A percentile compares a stretch with the other conserved stretches of the same genome.
Evolutionary conservation across 2,888 invertebrate genomes (phyloP).

Genomic region (Quadroppia sp.): DNA sequence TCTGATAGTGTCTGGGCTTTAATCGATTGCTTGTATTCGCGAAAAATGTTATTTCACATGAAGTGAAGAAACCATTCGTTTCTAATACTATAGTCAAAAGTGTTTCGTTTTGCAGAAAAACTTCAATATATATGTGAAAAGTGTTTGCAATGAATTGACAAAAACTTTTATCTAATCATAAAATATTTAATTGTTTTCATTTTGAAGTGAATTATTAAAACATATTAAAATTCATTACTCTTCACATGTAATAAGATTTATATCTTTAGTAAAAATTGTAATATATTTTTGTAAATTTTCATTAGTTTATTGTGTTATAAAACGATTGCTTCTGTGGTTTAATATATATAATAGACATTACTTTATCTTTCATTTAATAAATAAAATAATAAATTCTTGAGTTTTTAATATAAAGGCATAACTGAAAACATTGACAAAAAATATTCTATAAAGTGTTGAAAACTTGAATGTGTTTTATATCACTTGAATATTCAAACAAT

Average conservation of each 20-base stretch:
- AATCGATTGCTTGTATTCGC: slow-evolving; percentile 17
- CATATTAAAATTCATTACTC: too few species aligned
- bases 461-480: too few species aligned
- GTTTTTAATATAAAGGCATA: too few species aligned
- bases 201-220: too few species aligned
- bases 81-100: background rate
- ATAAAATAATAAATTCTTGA: background rate
- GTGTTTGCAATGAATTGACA: background rate
- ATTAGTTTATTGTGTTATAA: background rate
- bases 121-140: background rate
- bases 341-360: background rate
- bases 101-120: background rate
- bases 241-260: too few species aligned
- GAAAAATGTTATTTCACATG: background rate
- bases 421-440: too few species aligned
- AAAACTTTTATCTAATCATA: background rate
- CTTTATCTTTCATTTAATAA: background rate
- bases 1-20: slow-evolving; percentile 5
- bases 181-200: background rate
- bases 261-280: too few species aligned
- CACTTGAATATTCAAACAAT: background rate
- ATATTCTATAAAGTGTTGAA: too few species aligned
- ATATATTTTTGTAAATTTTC: background rate
- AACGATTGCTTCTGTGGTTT: background rate
- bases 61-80: background rate